Evolutionary conservation across 2,797 vertebrate species (phyloP), one percentile per base, ranked within the genome.

Genomic region (Scomberomorus guttatus): DNA sequence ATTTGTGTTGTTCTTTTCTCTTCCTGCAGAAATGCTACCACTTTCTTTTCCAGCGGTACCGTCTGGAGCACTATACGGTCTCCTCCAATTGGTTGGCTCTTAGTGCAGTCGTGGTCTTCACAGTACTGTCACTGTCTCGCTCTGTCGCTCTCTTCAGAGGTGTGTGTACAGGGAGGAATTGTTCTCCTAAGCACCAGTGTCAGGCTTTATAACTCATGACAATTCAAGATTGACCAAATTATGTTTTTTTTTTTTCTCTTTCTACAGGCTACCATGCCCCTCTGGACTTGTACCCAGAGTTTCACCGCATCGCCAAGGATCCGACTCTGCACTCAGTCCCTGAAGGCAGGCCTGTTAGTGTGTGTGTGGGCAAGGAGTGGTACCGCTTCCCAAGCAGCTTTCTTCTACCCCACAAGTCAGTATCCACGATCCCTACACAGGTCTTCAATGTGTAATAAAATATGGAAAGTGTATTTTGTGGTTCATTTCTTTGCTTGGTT

Each of bases 351-450:
- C 94, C 95, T 0, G 96, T 99, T 57, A 96, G 94, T 1, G 96
- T 99, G 65, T 99, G 98, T 25, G 96, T 98, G 39, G 98, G 98
- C 0, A 99, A 99, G 92, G 98, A 99, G 89, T 99, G 98, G 98
- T 94, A 99, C 87, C 97, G 98, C 10, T 99, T 98, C 88, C 98
- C 98, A 60, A 98, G 97, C 94, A 99, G 97, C 94, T 99, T 99
- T 86, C 96, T 99, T 3, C 94, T 99, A 60, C 98, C 98, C 0
- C 96, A 97, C 75, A 97, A 97, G 98, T 99, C 78, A 95, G 97
- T 93, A 48, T 34, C 55, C 37, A 61, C 22, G 13, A 62, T 56
- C 55, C 2, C 10, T 18, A 10, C 2, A 51, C 20, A 32, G 39
- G 6, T 59, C 63, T 56, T 59, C n/a, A 48, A 2, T 46, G 20